These are phyloP conservation scores for Eulacestoma nigropectus DNA, from an alignment of 2,113 vertebrate genomes.

Conservation along the genomic window DNA sequence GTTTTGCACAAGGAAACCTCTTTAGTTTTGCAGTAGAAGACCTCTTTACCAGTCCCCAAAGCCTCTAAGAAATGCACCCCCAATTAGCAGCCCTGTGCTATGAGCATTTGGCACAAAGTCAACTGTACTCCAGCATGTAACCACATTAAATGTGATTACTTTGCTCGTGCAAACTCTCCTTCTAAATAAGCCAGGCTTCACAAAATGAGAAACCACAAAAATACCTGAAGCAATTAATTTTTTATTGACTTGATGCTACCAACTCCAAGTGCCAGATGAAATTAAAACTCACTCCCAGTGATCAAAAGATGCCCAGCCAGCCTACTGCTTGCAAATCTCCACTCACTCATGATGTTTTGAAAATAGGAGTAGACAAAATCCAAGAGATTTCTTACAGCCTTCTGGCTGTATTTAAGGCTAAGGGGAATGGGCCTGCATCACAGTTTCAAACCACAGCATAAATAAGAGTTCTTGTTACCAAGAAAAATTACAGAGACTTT, in stretches of 20 bases:
- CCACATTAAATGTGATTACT: constrained; percentile 21
- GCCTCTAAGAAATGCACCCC: not conserved
- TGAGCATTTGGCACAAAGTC: not conserved
- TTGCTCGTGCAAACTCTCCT: not conserved
- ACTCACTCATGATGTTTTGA: not conserved
- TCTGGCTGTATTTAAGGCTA: constrained; percentile 3
- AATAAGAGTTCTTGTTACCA: not conserved
- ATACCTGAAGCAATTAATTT: constrained; percentile 43
- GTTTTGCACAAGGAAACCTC: not conserved
- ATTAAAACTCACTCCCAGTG: constrained; percentile 32
- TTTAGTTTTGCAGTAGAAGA: not conserved
- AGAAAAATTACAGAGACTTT: not conserved
- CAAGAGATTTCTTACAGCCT: constrained; percentile 5
- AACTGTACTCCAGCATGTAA: not conserved
- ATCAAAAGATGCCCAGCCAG: constrained; percentile 39
- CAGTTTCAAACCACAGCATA: not conserved
- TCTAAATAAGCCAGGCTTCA: not conserved
- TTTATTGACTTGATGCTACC: constrained; percentile 6
- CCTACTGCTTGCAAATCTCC: not conserved
- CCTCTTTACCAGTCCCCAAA: not conserved
- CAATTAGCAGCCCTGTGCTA: not conserved
- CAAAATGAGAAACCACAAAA: constrained; percentile 27
- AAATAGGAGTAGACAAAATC: constrained; percentile 20
- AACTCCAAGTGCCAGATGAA: constrained; percentile 15
- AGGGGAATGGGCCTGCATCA: not conserved